phyloP scores from a whole-genome alignment of 2,113 vertebrate genomes.

The Tupaia chinensis region DNA sequence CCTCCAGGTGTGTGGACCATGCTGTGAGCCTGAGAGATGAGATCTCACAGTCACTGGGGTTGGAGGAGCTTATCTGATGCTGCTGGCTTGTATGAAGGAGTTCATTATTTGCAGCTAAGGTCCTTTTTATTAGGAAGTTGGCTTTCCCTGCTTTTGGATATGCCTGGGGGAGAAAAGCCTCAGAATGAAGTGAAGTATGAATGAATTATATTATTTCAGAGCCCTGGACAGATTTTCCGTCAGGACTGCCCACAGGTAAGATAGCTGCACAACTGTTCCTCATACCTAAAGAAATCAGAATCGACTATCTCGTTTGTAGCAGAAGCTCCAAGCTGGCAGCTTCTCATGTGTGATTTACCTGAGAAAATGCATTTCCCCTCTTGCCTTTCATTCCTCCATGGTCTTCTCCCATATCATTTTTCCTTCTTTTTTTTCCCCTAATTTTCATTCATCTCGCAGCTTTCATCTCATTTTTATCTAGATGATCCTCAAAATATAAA shows the following conservation, averaged over 20 bases:
- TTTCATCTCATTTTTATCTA: neutral
- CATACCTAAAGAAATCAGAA: neutral
- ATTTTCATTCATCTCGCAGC: neutral
- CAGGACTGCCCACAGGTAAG: neutral
- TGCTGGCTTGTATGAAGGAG: neutral
- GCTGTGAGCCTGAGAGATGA: neutral
- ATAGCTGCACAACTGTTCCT: neutral
- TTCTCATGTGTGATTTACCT: neutral
- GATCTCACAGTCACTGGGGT: neutral
- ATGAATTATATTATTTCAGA: neutral
- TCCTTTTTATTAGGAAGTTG: neutral
- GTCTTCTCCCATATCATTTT: no score
- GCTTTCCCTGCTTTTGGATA: neutral
- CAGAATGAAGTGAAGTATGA: neutral
- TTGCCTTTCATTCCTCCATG: rapidly evolving
- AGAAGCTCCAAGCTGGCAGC: neutral
- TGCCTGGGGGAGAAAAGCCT: neutral
- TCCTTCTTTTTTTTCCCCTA: neutral
- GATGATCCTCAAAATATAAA: constrained; percentile 16
- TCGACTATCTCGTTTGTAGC: rapidly evolving
- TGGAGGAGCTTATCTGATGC: neutral
- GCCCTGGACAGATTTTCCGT: neutral
- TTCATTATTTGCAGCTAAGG: neutral
- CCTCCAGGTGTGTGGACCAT: neutral
- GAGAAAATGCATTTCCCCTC: neutral